Evolutionary conservation across 2,113 vertebrate species (phyloP).

Genomic region (Larimichthys crocea): DNA sequence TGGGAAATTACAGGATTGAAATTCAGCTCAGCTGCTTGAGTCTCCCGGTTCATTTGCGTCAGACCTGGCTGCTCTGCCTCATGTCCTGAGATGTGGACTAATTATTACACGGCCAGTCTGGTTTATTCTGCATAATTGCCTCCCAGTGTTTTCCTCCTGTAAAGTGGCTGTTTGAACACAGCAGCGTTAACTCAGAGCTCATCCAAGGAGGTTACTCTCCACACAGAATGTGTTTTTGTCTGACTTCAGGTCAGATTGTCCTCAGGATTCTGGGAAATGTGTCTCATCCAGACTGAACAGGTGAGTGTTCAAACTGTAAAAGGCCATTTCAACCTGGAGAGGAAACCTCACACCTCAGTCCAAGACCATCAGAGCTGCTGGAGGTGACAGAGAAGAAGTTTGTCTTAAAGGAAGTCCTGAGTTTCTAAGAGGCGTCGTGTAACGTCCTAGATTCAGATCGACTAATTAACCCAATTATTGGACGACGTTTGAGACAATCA

Average conservation of each 20-base stretch:
- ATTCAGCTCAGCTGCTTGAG: slow-evolving; percentile 49
- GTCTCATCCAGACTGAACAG: not conserved
- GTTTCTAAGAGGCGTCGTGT: too few species aligned
- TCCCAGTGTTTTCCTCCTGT: slow-evolving; percentile 28
- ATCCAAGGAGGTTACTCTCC: not conserved
- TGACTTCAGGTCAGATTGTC: not conserved
- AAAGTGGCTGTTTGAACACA: slow-evolving; percentile 1
- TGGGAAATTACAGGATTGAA: slow-evolving; percentile 50
- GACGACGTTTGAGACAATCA: too few species aligned
- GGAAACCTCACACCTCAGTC: too few species aligned
- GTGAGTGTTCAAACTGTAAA: not conserved
- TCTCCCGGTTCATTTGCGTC: slow-evolving; percentile 17
- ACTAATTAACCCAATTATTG: too few species aligned
- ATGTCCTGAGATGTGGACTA: slow-evolving; percentile 24
- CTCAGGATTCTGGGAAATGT: not conserved
- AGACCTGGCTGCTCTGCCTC: slow-evolving; percentile 19
- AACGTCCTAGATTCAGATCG: too few species aligned
- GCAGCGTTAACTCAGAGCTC: not conserved
- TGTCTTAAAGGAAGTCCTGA: too few species aligned
- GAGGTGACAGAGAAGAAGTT: too few species aligned
- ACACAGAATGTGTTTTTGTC: not conserved
- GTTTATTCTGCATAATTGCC: slow-evolving; percentile 51
- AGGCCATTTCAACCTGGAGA: not conserved
- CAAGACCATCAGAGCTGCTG: too few species aligned
- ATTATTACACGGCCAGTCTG: slow-evolving; percentile 8